Evolutionary conservation across 2,888 invertebrate species (phyloP), one percentile per base, ranked within the genome.

Genomic region (Thysanoteuthis rhombus): DNA sequence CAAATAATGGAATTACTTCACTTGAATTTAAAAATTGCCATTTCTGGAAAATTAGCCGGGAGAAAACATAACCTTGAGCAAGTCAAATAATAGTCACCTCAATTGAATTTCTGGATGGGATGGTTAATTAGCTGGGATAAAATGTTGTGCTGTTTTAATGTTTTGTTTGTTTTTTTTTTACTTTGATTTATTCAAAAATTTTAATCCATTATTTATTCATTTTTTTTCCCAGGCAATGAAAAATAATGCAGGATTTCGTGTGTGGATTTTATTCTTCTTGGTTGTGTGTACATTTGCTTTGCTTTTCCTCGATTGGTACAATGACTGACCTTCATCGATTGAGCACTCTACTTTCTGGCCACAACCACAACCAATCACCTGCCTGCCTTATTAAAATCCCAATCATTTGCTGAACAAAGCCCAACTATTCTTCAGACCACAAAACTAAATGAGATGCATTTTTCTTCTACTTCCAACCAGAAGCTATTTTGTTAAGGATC

Each of bases 291-390:
- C 99, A 89, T 99, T 99, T 97, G 98, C 99, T 39, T 97, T 99
- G 93, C 97, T 99, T 25, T 99, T 99, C 97, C 97, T 99, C 93
- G 99, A 99, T 97, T 99, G 99, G 99, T 99, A 99, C 97, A 99
- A 99, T 98, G 96, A 97, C 91, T 97, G 95, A 97, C n/a, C 12
- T n/a, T 12, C 28, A 5, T 25, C 45, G 16, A 16, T n/a, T 16
- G 12, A n/a, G 12, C n/a, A 2, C 10, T n/a, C n/a, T n/a, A 6
- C 16, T 12, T n/a, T 5, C 28, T n/a, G 25, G 12, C 92, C 12
- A 22, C 90, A 1, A 16, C 22, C 90, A 90, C 92, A 12, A 32
- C 92, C 92, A 42, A 5, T n/a, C 32, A 40, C 92, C 92, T 92
- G 40, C 45, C 92, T 92, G 40, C 40, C 42, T 42, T 42, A 92